Percentiles rank a stretch among this genome's conserved stretches.
Evolutionary conservation across 2,888 invertebrate species (phyloP).

Genomic region (Drosophila lutescens): DNA sequence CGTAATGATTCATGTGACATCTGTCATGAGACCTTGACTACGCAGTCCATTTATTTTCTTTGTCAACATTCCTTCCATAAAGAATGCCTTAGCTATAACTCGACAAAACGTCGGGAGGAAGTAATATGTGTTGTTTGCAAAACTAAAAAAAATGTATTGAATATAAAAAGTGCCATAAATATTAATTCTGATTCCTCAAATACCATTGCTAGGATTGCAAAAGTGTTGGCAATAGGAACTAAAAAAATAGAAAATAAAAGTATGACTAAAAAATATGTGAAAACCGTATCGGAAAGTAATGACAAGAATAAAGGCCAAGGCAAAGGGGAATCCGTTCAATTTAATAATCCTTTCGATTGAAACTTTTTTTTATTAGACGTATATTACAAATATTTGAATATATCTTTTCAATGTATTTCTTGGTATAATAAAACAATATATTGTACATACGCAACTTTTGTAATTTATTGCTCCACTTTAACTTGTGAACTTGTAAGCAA

Average conservation of each 20-base stretch:
- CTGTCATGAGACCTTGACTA: constrained; percentile 59
- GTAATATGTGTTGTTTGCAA: constrained; percentile 14
- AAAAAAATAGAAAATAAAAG: background rate
- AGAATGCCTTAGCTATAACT: constrained; percentile 58
- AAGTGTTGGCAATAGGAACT: constrained; percentile 4
- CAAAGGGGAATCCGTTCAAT: background rate
- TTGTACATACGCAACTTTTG: too few relatives aligned
- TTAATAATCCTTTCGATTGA: background rate
- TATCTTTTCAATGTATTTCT: too few relatives aligned
- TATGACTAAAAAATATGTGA: background rate
- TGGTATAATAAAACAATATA: too few relatives aligned
- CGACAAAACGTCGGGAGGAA: constrained; percentile 2
- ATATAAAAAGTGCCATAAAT: background rate
- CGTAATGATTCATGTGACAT: constrained; percentile 68
- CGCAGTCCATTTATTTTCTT: constrained; percentile 64
- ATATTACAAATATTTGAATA: too few relatives aligned
- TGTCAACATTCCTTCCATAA: constrained; percentile 77
- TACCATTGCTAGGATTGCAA: constrained; percentile 9
- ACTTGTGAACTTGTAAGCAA: too few relatives aligned
- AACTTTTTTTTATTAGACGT: background rate
- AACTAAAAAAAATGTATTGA: background rate
- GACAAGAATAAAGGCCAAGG: background rate
- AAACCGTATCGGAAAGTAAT: background rate
- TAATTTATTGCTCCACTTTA: too few relatives aligned
- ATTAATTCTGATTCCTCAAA: background rate